These are phyloP conservation scores for Catharus ustulatus DNA, from an alignment of 2,797 vertebrate genomes.

Conservation along the genomic window DNA sequence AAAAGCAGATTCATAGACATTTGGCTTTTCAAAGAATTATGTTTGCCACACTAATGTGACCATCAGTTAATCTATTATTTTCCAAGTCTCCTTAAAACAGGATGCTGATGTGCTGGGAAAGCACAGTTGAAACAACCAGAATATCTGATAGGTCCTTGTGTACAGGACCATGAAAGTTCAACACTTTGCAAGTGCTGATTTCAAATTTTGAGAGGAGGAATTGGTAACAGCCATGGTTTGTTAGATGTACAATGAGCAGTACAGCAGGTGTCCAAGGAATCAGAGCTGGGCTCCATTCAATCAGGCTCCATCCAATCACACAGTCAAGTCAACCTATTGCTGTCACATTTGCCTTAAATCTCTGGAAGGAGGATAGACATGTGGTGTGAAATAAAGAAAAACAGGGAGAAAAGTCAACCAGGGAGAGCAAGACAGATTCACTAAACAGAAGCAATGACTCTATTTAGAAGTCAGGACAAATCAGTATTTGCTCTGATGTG, in stretches of 20 bases:
- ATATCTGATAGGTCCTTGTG: background rate
- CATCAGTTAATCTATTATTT: slow-evolving; percentile 2
- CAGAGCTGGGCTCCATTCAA: background rate
- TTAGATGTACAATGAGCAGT: background rate
- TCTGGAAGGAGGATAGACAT: background rate
- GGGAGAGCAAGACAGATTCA: background rate
- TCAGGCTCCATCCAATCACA: background rate
- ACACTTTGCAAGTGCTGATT: background rate
- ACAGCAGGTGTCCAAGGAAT: background rate
- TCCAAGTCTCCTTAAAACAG: background rate
- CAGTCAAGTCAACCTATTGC: background rate
- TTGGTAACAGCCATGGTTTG: background rate
- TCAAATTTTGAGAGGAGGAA: background rate
- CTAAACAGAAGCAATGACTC: background rate
- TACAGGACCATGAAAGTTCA: background rate
- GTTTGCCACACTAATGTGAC: slow-evolving; percentile 21
- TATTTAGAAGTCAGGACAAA: background rate
- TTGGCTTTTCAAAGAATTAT: background rate
- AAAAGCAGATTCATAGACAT: too few species aligned
- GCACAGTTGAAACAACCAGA: background rate
- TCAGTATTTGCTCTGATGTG: background rate
- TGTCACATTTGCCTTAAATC: background rate
- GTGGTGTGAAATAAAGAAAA: background rate
- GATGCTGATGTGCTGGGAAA: slow-evolving; percentile 23
- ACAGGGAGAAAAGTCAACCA: background rate